A percentile compares a stretch with the other conserved stretches of the same genome.
Evolutionary conservation across 2,113 vertebrate genomes (phyloP).

Genomic region (Asarcornis scutulata): DNA sequence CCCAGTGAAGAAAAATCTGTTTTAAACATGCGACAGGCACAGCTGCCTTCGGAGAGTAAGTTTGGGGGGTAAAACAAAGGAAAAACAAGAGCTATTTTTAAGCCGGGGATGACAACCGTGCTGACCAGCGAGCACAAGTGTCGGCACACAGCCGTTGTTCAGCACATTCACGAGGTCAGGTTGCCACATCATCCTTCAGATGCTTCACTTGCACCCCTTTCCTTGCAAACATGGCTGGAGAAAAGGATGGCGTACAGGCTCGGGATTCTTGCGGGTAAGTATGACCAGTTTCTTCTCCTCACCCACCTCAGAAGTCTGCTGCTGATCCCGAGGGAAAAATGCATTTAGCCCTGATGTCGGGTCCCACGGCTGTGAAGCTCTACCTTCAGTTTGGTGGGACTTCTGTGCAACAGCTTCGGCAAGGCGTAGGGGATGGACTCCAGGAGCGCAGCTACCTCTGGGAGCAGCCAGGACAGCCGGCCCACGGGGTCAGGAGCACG

Average conservation of each 20-base stretch:
- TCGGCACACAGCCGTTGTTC: neutral
- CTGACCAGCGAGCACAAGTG: neutral
- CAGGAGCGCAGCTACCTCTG: neutral
- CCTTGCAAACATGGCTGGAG: neutral
- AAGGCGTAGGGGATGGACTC: fast-evolving
- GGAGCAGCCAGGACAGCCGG: neutral
- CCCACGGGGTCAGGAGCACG: neutral
- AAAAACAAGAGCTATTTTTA: constrained; percentile 7
- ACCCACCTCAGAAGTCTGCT: neutral
- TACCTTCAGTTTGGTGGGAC: neutral
- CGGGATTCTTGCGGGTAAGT: neutral
- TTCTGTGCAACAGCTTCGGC: neutral
- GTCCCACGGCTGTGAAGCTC: fast-evolving
- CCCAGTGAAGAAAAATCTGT: constrained; percentile 48
- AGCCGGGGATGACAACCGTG: neutral
- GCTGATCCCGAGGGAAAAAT: neutral
- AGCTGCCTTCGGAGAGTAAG: neutral
- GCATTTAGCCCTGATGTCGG: neutral
- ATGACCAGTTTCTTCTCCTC: neutral
- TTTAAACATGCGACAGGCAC: constrained; percentile 45
- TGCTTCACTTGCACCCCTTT: neutral
- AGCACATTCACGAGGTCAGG: neutral
- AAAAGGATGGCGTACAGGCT: neutral
- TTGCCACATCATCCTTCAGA: neutral
- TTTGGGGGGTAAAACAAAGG: constrained; percentile 5